A percentile compares a stretch with the other conserved stretches of the same genome.
Evolutionary conservation across 2,888 invertebrate genomes (phyloP).

Genomic region (Andricus quercusramuli): DNA sequence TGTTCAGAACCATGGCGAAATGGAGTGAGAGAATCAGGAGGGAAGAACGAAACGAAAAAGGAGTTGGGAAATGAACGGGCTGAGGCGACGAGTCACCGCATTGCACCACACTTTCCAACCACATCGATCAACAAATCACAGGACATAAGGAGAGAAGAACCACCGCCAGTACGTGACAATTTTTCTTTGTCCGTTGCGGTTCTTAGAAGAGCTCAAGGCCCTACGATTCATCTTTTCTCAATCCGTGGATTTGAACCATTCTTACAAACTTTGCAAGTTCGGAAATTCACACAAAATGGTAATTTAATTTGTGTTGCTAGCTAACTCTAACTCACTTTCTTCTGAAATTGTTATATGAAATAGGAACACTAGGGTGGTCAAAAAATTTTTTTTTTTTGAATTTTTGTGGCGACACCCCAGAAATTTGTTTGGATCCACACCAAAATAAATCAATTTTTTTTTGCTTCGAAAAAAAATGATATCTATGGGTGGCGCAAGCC

Average conservation of each 20-base stretch:
- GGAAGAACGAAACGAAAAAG: constrained; percentile 42
- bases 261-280: background rate
- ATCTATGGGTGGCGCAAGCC: too few relatives aligned
- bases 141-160: constrained; percentile 24
- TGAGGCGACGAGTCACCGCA: constrained; percentile 57
- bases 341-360: too few relatives aligned
- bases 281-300: background rate
- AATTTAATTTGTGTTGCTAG: too few relatives aligned
- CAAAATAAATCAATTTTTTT: too few relatives aligned
- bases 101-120: constrained; percentile 60
- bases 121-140: constrained; percentile 68
- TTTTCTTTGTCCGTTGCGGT: constrained; percentile 45
- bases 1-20: constrained; percentile 6
- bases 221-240: background rate
- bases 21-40: constrained; percentile 4
- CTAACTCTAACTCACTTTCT: too few relatives aligned
- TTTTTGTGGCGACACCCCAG: too few relatives aligned
- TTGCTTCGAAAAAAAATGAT: too few relatives aligned
- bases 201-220: background rate
- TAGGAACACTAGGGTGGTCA: too few relatives aligned
- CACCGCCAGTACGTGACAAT: constrained; percentile 29
- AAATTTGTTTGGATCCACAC: too few relatives aligned
- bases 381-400: too few relatives aligned
- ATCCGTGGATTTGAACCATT: background rate
- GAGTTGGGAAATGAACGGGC: constrained; percentile 42